Evolutionary conservation across 2,888 invertebrate species (phyloP), one percentile per base, ranked within the genome.

Genomic region (Pasiphila rectangulata): DNA sequence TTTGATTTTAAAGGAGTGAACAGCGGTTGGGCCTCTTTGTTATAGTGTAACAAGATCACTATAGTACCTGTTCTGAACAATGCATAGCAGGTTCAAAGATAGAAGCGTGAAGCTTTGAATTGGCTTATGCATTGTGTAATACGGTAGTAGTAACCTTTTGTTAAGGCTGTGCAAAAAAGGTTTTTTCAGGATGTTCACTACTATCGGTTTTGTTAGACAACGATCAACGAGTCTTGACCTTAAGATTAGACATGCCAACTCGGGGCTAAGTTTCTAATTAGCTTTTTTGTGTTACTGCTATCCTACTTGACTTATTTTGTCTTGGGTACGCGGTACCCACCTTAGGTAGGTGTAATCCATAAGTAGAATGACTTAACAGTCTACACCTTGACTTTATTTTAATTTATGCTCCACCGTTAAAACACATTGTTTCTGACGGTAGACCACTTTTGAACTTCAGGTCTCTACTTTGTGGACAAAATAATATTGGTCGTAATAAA

Each of bases 21-120:
- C 63, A 64, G 63, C 52, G 57, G 56, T 60, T 54, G 44, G 36
- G 60, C 46, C 46, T 65, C 61, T 74, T 80, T 82, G 78, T 82
- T 38, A 63, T 58, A 58, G 59, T 82, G 87, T 83, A 88, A 88
- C 72, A 72, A 79, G 87, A 88, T 84, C 77, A 67, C 72, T 58
- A 47, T 68, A 61, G 76, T 84, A 86, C 86, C 87, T 87, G 87
- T 83, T 67, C 44, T 21, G 46, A 56, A 79, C 80, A 82, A 83
- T 75, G 62, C 53, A 48, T 35, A 55, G 64, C 80, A 80, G 77
- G 78, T 83, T 80, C 67, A 67, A 70, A 71, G 66, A 63, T 60
- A 56, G 35, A 59, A 64, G 69, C 72, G 69, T 75, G 64, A 71
- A 60, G 36, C 51, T 50, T 70, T 70, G 64, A 56, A 51, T 45